Conservation (phyloP, 2,888 invertebrate species). For the Hofmannophila pseudospretella region DNA sequence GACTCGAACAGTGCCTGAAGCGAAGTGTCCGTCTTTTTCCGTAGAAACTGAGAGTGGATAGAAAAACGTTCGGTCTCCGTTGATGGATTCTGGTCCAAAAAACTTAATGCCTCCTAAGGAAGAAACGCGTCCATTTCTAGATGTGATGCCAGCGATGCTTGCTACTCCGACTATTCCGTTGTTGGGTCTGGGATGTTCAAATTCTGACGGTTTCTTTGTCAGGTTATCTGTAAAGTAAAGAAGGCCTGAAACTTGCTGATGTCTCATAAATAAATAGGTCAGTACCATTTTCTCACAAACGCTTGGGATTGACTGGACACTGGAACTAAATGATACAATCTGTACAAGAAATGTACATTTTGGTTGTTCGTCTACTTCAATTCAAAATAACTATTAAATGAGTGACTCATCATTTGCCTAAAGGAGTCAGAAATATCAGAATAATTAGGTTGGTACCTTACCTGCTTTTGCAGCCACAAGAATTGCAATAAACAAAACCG, state of each 20-base stretch:
- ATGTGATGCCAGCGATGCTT: constrained; percentile 42
- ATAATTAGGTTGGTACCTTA: too few relatives aligned
- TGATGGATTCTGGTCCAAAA: constrained; percentile 13
- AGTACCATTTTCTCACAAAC: not conserved
- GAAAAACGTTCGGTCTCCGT: not conserved
- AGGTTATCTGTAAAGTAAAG: constrained; percentile 2
- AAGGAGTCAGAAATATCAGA: too few relatives aligned
- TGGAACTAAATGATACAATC: too few relatives aligned
- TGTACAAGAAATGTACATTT: too few relatives aligned
- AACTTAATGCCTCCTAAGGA: constrained; percentile 44
- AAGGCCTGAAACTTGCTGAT: not conserved
- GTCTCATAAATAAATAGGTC: not conserved
- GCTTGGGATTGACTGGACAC: too few relatives aligned
- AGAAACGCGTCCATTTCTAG: constrained; percentile 47
- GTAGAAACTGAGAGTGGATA: constrained; percentile 34
- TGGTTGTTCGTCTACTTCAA: too few relatives aligned
- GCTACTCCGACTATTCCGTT: constrained; percentile 37
- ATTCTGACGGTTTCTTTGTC: not conserved
- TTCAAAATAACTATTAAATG: too few relatives aligned
- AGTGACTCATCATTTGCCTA: too few relatives aligned
- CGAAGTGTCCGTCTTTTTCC: constrained; percentile 34
- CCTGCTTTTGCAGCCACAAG: constrained; percentile 1
- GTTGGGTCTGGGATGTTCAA: constrained; percentile 3
- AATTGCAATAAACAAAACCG: constrained; percentile 23
- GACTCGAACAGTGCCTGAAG: constrained; percentile 37